Evolutionary conservation across 2,797 vertebrate species (phyloP), one percentile per base, ranked within the genome.

Genomic region (Sebastes glaucus): DNA sequence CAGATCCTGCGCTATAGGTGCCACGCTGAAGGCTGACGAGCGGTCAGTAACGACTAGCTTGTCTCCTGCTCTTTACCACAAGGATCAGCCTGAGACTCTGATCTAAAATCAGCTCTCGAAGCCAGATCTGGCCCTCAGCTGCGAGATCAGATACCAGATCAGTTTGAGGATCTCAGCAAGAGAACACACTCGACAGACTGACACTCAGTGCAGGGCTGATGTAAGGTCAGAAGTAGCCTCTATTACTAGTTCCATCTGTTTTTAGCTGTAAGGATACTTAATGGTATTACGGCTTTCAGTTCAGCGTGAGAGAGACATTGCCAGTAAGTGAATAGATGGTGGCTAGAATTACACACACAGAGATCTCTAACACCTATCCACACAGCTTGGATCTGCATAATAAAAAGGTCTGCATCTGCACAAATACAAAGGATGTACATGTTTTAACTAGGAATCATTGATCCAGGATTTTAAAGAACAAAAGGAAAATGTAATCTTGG

Each of bases 231-330:
- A 87, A 65, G 77, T 76, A 79, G 85, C 82, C 74, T 84, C 77
- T 81, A 18, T 88, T 88, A 91, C 53, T 57, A 82, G 77, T 60
- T 86, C 88, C 87, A 90, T 92, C 91, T 94, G 89, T 90, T 94
- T 94, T 93, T 91, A 94, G 89, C 87, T 81, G 13, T 82, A 80
- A 92, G 74, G 62, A 88, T 83, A 68, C 88, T 89, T 90, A 92
- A 87, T n/a, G 13, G 90, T 84, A 89, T 92, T 90, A 92, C 11
- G 7, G 82, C 71, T 80, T 75, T 79, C 55, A 84, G 83, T 84
- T 83, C 10, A 71, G 52, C 7, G 18, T 66, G 65, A 86, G 73
- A 83, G 69, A 70, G 73, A 59, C 67, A 59, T 66, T 74, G 64
- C 33, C n/a, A 71, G 61, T 59, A 42, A 61, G 30, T 62, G 38